Conservation (phyloP, 2,797 vertebrate genomes). For the Danio tinwini region DNA sequence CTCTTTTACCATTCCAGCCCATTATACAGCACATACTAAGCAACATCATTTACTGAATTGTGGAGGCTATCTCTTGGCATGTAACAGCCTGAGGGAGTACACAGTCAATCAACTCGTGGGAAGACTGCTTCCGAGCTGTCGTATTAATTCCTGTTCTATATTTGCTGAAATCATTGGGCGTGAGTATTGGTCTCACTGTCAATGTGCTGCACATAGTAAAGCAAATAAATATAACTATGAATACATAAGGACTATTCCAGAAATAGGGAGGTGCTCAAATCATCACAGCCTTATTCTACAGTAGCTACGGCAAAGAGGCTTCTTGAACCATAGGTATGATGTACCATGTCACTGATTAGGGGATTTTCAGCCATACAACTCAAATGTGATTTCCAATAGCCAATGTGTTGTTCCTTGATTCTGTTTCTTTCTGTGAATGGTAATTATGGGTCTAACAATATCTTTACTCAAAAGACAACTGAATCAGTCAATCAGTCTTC, state of each 20-base stretch:
- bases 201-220: constrained; percentile 9
- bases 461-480: not conserved
- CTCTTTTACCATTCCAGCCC: not conserved
- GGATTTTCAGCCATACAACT: not conserved
- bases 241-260: constrained; percentile 9
- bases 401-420: constrained; percentile 5
- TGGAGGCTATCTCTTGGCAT: constrained; percentile 1
- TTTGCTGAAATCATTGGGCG: not conserved
- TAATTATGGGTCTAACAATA: not conserved
- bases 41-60: not conserved
- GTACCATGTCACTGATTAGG: not conserved
- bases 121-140: constrained; percentile 11
- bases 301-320: not conserved
- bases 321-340: not conserved
- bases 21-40: not conserved
- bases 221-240: constrained; percentile 17
- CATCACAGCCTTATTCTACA: not conserved
- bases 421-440: not conserved
- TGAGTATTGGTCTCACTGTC: constrained; percentile 2
- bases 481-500: not conserved
- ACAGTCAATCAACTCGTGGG: constrained; percentile 31
- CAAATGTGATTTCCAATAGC: constrained; percentile 6
- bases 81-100: not conserved
- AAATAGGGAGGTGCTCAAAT: not conserved
- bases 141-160: constrained; percentile 26